Evolutionary conservation across 2,797 vertebrate species (phyloP), one percentile per base, ranked within the genome.

Genomic region (Tragelaphus oryx): DNA sequence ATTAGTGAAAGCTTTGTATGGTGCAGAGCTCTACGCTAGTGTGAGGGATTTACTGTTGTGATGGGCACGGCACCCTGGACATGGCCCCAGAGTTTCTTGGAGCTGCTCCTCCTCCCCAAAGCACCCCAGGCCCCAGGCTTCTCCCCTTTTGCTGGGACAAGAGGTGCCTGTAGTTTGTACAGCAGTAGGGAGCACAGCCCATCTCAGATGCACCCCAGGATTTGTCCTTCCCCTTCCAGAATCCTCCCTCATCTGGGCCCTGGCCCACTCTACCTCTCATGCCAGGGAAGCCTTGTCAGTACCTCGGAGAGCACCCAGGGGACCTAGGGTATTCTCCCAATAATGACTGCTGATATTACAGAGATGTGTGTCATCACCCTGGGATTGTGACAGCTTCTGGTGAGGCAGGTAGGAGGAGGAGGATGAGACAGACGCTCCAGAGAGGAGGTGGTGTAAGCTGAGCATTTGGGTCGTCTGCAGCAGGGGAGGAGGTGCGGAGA

Each of bases 361-460:
- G 48, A 95, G 91, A 84, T 1, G 0, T n/a, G 59, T 96, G 88
- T 96, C 96, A 90, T 37, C 84, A 16, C 88, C 33, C 24, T 0
- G 33, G 30, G 71, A n/a, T 18, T 30, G 84, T 94, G 97, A 96
- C 97, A 96, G 97, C 94, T 94, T 93, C 55, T 62, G 46, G 62
- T 8, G 46, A 79, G 89, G 75, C 91, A 24, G 44, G 90, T 84
- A 48, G 85, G 50, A 59, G 82, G 78, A 76, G 92, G 76, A 83
- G 79, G 88, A 48, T 0, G 80, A 62, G 87, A 88, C 37, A 14
- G 88, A 20, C 6, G 1, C 81, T 8, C 79, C 0, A 0, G 83
- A 26, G 85, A 78, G 75, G 91, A 26, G 89, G 84, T 4, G 62
- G 89, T 7, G 0, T n/a, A 93, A 96, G 71, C 55, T 0, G 22